These are phyloP conservation scores for Latrodectus hesperus DNA, from an alignment of 2,888 invertebrate species.

Conservation along the genomic window DNA sequence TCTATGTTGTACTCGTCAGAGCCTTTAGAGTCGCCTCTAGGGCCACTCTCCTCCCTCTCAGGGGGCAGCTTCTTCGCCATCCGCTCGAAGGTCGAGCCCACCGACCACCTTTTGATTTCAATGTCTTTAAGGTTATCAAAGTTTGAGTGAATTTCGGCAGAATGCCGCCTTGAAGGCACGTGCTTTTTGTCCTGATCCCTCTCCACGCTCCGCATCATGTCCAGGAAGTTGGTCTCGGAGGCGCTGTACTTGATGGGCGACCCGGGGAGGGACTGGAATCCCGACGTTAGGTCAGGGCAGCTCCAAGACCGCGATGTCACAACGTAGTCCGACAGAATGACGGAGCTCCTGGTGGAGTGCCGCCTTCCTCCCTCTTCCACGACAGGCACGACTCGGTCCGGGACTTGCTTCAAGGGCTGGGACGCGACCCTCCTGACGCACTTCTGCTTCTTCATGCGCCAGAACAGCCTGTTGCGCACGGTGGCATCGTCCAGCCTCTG, in stretches of 20 bases:
- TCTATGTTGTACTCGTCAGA: slow-evolving; percentile 44
- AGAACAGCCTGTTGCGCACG: slow-evolving; percentile 37
- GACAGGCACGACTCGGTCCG: slow-evolving; percentile 33
- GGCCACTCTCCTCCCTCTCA: not conserved
- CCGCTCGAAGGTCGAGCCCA: slow-evolving; percentile 47
- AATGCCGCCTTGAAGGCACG: slow-evolving; percentile 57
- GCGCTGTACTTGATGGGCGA: slow-evolving; percentile 89
- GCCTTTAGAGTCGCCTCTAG: slow-evolving; percentile 12
- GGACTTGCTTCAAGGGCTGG: slow-evolving; percentile 24
- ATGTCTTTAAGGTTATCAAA: slow-evolving; percentile 19
- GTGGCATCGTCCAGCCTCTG: slow-evolving; percentile 20
- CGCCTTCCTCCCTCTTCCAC: slow-evolving; percentile 38
- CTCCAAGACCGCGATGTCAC: slow-evolving; percentile 57
- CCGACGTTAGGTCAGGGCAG: slow-evolving; percentile 63
- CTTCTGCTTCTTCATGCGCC: slow-evolving; percentile 52
- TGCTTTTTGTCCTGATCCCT: slow-evolving; percentile 42
- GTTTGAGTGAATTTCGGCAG: slow-evolving; percentile 50
- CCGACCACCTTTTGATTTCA: slow-evolving; percentile 57
- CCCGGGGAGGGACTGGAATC: slow-evolving; percentile 80
- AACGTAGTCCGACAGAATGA: slow-evolving; percentile 15
- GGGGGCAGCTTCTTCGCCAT: slow-evolving; percentile 36
- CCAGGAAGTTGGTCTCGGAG: slow-evolving; percentile 51
- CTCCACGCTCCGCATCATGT: slow-evolving; percentile 24
- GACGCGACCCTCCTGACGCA: slow-evolving; percentile 30
- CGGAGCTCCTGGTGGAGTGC: not conserved